Evolutionary conservation across 1,140 invertebrate species (phyloP).

Genomic region (Cyphomyrmex costatus): DNA sequence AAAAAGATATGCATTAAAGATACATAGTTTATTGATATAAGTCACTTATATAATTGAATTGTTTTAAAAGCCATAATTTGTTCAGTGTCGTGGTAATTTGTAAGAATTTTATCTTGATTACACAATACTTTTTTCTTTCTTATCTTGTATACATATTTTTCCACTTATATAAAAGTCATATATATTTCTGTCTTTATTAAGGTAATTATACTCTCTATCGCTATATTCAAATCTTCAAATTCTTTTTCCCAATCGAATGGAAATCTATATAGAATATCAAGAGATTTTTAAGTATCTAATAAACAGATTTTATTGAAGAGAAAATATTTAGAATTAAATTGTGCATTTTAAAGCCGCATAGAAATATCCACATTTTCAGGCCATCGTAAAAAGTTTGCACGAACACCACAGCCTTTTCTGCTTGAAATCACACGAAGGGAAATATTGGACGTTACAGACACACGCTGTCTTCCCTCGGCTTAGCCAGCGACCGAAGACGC

Average conservation of each 20-base stretch:
- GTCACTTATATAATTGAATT: conserved; percentile 10
- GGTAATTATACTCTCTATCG: background rate
- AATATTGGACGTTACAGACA: conserved; percentile 36
- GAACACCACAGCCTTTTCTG: background rate
- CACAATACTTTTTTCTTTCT: background rate
- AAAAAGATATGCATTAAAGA: background rate
- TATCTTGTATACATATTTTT: background rate
- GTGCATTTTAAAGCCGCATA: background rate
- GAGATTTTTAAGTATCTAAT: background rate
- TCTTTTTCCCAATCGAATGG: background rate
- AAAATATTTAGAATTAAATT: conserved; percentile 18
- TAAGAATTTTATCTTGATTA: conserved; percentile 16
- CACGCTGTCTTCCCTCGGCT: conserved; percentile 25
- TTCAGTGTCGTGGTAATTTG: conserved; percentile 4
- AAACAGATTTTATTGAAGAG: background rate
- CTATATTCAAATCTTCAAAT: background rate
- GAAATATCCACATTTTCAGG: background rate
- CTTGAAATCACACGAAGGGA: conserved; percentile 1
- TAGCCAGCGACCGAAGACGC: conserved; percentile 23
- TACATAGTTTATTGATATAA: background rate
- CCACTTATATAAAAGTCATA: background rate
- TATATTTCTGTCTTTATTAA: background rate
- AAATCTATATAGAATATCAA: background rate
- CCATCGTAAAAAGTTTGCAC: conserved; percentile 19
- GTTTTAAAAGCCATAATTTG: background rate